A percentile compares a stretch with the other conserved stretches of the same genome.
phyloP scores from a whole-genome alignment of 1,140 invertebrate genomes.

The Leucophenga varia region DNA sequence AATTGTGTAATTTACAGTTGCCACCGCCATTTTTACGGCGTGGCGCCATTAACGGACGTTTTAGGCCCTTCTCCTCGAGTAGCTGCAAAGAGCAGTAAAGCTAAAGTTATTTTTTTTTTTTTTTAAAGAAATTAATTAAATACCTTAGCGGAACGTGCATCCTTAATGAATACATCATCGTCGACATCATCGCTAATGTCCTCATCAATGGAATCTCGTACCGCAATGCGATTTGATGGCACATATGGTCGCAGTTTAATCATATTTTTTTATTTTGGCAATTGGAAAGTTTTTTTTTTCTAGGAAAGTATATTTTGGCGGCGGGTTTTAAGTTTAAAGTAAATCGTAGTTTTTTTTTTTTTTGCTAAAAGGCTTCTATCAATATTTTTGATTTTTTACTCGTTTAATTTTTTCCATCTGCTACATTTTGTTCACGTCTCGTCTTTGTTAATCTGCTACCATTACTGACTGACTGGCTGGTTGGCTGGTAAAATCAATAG shows the following conservation, averaged over 20 bases:
- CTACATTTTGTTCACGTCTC: no score
- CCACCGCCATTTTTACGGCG: constrained; percentile 58
- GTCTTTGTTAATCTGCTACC: no score
- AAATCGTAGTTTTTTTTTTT: background rate
- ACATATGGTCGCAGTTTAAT: constrained; percentile 57
- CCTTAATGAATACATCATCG: constrained; percentile 76
- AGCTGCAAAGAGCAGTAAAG: constrained; percentile 57
- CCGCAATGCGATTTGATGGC: constrained; percentile 51
- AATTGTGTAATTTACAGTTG: constrained; percentile 46
- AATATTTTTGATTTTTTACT: no score
- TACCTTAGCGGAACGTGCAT: constrained; percentile 62
- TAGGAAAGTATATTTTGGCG: no score
- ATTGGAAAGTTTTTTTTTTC: no score
- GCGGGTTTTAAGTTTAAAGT: no score
- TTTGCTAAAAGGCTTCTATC: no score
- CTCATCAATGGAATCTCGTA: constrained; percentile 55
- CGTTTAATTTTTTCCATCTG: no score
- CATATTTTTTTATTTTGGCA: constrained; percentile 24
- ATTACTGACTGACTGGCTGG: no score
- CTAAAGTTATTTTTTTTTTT: background rate
- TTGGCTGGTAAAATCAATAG: no score
- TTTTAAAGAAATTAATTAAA: background rate
- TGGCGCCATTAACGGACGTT: constrained; percentile 74
- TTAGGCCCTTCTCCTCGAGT: constrained; percentile 70
- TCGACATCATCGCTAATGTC: constrained; percentile 64